These are phyloP conservation scores for Platycheirus albimanus DNA, from an alignment of 2,888 invertebrate genomes.

Conservation along the genomic window DNA sequence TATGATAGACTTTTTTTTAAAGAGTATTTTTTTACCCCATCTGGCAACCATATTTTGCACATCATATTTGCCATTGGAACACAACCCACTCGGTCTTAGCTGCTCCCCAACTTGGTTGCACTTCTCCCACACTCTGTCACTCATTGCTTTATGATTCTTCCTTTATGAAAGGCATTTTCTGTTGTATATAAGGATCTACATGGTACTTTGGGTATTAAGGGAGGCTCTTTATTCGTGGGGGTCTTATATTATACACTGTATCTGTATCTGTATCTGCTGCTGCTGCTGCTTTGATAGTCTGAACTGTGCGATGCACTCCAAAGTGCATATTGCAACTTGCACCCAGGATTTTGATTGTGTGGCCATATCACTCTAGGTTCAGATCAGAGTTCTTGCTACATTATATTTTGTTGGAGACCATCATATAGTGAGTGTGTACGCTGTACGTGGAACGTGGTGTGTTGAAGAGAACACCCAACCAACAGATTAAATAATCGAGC, in stretches of 20 bases:
- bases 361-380: not conserved
- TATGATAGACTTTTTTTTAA: too few species aligned
- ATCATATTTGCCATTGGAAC: constrained; percentile 49
- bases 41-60: constrained; percentile 18
- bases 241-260: constrained; percentile 5
- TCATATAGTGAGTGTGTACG: too few species aligned
- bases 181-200: constrained; percentile 17
- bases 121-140: constrained; percentile 27
- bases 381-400: constrained; percentile 6
- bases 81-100: constrained; percentile 11
- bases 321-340: constrained; percentile 57
- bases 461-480: constrained; percentile 41
- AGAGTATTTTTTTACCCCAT: too few species aligned
- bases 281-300: not conserved
- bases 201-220: constrained; percentile 10
- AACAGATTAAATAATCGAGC: constrained; percentile 64
- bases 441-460: too few species aligned
- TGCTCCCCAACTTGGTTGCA: constrained; percentile 23
- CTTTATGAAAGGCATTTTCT: constrained; percentile 34
- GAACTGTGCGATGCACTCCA: constrained; percentile 54
- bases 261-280: not conserved
- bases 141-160: constrained; percentile 62
- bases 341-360: constrained; percentile 12
- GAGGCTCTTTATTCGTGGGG: constrained; percentile 35
- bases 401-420: too few species aligned